Evolutionary conservation across 2,797 vertebrate species (phyloP), one percentile per base, ranked within the genome.

Genomic region (Catamblyrhynchus diadema): DNA sequence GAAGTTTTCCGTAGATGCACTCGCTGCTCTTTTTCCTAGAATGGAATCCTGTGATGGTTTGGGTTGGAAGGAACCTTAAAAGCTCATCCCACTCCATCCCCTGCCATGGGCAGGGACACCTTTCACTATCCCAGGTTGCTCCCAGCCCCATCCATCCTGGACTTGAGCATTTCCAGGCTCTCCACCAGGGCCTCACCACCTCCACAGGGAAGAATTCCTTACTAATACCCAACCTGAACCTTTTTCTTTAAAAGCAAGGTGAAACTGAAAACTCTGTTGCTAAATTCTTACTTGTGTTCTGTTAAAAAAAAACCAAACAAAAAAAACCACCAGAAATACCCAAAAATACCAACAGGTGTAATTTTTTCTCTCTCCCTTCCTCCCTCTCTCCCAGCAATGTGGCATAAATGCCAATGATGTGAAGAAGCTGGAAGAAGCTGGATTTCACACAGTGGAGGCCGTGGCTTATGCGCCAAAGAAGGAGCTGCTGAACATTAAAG

Each of bases 401-500:
- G 99, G 99, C 15, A 98, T 99, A 96, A 98, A 98, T 94, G 98
- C 98, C 67, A 99, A 99, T 41, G 99, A 99, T 92, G 98, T 99
- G 84, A 99, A 99, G 97, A 99, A 99, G 88, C 90, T 99, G 90
- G 99, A 99, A 96, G 99, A 99, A 37, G 99, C 99, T 19, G 99
- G 99, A 10, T 99, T 99, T 96, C 99, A 99, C 97, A 99, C 99
- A 0, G 99, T 99, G 17, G 99, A 99, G 96, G 98, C 99, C 0
- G 99, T 99, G 72, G 99, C 99, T n/a, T 99, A 99, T 16, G 98
- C 99, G 1, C 99, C 99, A 13, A 99, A 99, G 97, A 99, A 99
- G 90, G 99, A 99, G 95, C 97, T 99, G 59, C 98, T 99, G 67
- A 99, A 98, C 96, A 99, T 99, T 94, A 99, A 99, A 94, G 99